phyloP scores from a whole-genome alignment of 2,113 vertebrate genomes.

The Sarotherodon lohbergeri region DNA sequence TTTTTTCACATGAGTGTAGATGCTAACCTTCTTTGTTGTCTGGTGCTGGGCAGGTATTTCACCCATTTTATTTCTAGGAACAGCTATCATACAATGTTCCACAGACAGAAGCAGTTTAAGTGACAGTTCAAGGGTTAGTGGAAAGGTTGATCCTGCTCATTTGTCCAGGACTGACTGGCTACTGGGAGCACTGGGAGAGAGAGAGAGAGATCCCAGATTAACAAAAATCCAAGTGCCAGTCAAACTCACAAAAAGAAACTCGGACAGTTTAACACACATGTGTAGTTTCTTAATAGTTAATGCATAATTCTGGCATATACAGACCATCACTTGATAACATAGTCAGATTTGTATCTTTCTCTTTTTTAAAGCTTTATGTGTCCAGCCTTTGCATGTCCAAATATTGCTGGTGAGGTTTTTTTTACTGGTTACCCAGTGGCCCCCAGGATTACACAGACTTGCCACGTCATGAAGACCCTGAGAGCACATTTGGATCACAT shows the following conservation, averaged over 20 bases:
- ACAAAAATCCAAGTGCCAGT: neutral
- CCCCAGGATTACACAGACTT: accelerated
- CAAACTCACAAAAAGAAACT: neutral
- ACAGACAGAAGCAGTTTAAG: neutral
- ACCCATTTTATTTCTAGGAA: neutral
- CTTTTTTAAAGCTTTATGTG: neutral
- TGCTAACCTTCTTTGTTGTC: neutral
- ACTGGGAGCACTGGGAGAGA: neutral
- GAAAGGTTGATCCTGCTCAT: neutral
- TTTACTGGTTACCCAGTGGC: neutral
- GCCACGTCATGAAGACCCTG: accelerated
- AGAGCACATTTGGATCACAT: neutral
- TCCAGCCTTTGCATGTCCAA: neutral
- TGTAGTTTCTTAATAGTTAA: neutral
- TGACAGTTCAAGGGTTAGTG: neutral
- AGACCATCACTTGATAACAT: neutral
- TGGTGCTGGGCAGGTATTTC: neutral
- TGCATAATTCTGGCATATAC: neutral
- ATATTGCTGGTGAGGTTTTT: neutral
- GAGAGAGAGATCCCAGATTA: neutral
- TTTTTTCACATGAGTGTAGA: neutral
- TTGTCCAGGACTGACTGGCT: neutral
- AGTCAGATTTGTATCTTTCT: neutral
- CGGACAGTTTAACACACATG: neutral
- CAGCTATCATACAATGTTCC: neutral